Base-by-base conservation (phyloP, 2,797 vertebrate genomes). In the Sebastes ruberrimus region DNA sequence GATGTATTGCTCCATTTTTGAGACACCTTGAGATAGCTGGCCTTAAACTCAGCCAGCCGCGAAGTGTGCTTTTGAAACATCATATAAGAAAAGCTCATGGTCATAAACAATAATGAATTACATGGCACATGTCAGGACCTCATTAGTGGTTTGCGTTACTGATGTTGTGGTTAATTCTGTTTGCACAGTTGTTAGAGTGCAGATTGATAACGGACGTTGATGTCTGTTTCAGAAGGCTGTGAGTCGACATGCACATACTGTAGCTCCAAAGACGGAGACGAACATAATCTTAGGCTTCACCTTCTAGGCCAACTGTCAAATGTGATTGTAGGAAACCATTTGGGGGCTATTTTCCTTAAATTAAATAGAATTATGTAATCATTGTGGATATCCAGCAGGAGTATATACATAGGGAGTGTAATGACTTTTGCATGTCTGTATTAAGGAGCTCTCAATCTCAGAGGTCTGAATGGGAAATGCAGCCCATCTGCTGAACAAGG, bases 391-490 rank as follows among this genome's bases (percentile, higher is more conserved):
- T 90, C 59, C 85, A 83, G 86, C 85, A 84, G 82, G 80, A 89
- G 74, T 64, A 49, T 74, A 67, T 83, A 86, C 62, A 63, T 84
- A 81, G 61, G 77, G 69, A 56, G 73, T 59, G 61, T 92, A 90
- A 93, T 93, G 85, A 89, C 88, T 91, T 90, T 81, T 92, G 88
- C 90, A 92, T 92, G 92, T 86, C 81, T 80, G 72, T 59, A 78
- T 90, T 82, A 91, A 83, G 78, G 49, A 85, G 79, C 70, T 82
- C 71, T 88, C 83, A 46, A 67, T 75, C 75, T 91, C 81, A 61
- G 69, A 89, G 89, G 68, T 69, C 85, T 84, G 72, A 88, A 83
- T 70, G 74, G 67, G 85, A 88, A 93, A 92, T 81, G 27, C 77
- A 81, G 87, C 78, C 88, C 86, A 89, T 92, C 84, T 89, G 80